Evolutionary conservation across 92 coral and sea anemone species (phyloP).

Genomic region (Heliopora coerulea): DNA sequence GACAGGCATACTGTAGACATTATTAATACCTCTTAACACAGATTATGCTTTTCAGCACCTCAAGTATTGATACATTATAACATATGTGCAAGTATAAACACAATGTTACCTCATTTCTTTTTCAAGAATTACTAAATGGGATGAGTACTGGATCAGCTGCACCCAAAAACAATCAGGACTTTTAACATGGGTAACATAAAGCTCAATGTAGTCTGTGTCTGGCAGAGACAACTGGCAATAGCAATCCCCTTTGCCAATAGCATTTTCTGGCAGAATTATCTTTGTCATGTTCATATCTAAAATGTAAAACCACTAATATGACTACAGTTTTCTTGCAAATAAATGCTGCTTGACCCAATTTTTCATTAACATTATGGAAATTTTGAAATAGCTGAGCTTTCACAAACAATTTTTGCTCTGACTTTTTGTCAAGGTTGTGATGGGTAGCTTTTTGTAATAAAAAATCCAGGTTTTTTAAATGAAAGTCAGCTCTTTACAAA

Average conservation of each 20-base stretch:
- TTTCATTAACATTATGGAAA: too few species aligned
- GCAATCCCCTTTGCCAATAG: conserved; percentile 74
- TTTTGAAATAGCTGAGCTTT: too few species aligned
- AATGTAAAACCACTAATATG: background rate
- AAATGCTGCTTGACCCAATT: too few species aligned
- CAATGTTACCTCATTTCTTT: conserved; percentile 79
- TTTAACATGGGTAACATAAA: conserved; percentile 75
- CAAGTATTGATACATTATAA: too few species aligned
- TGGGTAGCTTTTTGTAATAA: too few species aligned
- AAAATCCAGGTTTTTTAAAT: too few species aligned
- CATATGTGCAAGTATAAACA: background rate
- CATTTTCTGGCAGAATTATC: conserved; percentile 42
- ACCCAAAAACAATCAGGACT: conserved; percentile 91
- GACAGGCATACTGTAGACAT: background rate
- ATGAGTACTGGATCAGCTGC: conserved; percentile 67
- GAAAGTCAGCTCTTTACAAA: too few species aligned
- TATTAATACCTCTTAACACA: too few species aligned
- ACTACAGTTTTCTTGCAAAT: too few species aligned
- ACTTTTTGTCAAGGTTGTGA: too few species aligned
- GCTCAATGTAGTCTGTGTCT: conserved; percentile 64
- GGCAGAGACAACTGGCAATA: conserved; percentile 64
- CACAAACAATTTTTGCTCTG: too few species aligned
- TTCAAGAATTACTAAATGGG: conserved; percentile 65
- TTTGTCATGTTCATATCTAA: conserved; percentile 32
- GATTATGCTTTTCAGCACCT: too few species aligned